Percentiles rank a stretch among this genome's conserved stretches.
Conservation (phyloP, 1,140 invertebrate species). For the Zaprionus lachaisei region DNA sequence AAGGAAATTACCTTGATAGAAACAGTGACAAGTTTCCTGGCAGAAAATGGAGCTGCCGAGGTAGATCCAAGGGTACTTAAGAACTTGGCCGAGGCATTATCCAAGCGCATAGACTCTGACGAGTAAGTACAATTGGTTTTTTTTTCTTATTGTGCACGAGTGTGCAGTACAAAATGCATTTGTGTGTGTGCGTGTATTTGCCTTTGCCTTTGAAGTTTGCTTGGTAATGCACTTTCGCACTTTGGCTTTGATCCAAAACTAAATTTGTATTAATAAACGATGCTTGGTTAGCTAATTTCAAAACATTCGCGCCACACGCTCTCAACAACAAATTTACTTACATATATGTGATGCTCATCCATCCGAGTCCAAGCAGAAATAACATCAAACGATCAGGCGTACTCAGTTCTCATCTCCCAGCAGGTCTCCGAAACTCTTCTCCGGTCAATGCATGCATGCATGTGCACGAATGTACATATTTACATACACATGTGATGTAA, state of each 20-base stretch:
- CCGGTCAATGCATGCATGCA: background rate
- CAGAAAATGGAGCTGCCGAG: conserved; percentile 68
- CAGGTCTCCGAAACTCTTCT: conserved; percentile 12
- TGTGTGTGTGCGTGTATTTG: background rate
- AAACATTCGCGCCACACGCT: background rate
- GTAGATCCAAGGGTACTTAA: conserved; percentile 61
- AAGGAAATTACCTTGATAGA: conserved; percentile 69
- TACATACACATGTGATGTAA: conserved; percentile 2
- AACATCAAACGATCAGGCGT: conserved; percentile 33
- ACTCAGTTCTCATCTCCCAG: conserved; percentile 5
- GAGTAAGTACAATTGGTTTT: conserved; percentile 54
- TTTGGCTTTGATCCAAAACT: conserved; percentile 52
- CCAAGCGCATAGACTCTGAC: conserved; percentile 66
- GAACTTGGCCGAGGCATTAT: conserved; percentile 66
- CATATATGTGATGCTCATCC: conserved; percentile 25
- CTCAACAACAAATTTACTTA: conserved; percentile 1
- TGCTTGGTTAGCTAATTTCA: conserved; percentile 19
- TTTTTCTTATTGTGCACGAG: conserved; percentile 33
- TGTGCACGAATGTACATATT: background rate
- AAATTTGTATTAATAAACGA: conserved; percentile 45
- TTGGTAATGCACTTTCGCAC: conserved; percentile 42
- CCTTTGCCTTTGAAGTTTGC: conserved; percentile 45
- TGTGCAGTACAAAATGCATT: conserved; percentile 2
- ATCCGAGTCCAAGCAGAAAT: conserved; percentile 10
- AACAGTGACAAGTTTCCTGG: conserved; percentile 70